Evolutionary conservation across 2,888 invertebrate genomes (phyloP).

Genomic region (Leuctra nigra): DNA sequence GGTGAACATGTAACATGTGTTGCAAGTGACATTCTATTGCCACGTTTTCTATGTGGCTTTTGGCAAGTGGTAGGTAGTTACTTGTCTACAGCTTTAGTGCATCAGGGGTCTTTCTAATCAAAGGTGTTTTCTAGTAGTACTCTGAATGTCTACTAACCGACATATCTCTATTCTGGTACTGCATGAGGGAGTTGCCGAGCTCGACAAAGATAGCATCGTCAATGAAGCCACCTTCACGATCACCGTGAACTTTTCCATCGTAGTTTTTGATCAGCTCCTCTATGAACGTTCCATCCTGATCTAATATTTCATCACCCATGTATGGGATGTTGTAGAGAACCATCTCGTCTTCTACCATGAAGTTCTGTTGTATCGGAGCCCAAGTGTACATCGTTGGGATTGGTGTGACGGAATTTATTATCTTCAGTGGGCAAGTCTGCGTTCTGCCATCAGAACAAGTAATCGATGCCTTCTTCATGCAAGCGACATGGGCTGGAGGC

Average conservation of each 20-base stretch:
- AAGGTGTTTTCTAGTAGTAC: too few species aligned
- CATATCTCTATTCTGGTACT: conserved; percentile 53
- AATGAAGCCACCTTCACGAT: conserved; percentile 85
- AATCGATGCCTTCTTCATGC: conserved; percentile 83
- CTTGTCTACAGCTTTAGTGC: too few species aligned
- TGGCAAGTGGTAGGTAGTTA: too few species aligned
- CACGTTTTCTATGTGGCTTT: too few species aligned
- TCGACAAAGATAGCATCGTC: conserved; percentile 93
- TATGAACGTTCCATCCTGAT: conserved; percentile 93
- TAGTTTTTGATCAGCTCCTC: conserved; percentile 97
- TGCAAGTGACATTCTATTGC: too few species aligned
- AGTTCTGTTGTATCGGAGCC: conserved; percentile 96
- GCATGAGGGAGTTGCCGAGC: conserved; percentile 75
- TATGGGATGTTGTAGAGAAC: conserved; percentile 96
- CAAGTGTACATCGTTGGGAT: conserved; percentile 97
- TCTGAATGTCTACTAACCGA: too few species aligned
- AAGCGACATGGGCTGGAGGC: conserved; percentile 70
- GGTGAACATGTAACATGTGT: too few species aligned
- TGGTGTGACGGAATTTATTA: conserved; percentile 76
- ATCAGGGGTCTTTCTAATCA: too few species aligned
- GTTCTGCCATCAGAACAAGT: conserved; percentile 65
- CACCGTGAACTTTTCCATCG: conserved; percentile 95
- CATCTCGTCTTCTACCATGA: conserved; percentile 55
- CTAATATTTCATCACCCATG: conserved; percentile 96
- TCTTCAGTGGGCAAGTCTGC: conserved; percentile 70